Conservation (phyloP, 2,113 vertebrate genomes). For the Anarhynchus alexandrinus region DNA sequence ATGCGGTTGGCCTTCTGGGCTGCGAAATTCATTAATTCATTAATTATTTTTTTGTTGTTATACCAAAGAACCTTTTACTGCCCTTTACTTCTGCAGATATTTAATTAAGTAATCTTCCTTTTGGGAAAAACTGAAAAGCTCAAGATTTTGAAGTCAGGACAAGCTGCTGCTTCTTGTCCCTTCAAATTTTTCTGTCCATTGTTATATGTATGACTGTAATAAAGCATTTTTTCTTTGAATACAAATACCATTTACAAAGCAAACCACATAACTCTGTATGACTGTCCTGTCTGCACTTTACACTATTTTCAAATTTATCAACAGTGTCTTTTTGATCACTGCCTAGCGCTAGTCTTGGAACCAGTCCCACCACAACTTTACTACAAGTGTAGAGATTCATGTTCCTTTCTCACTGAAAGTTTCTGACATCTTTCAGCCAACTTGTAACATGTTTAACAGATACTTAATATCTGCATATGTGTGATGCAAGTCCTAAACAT, state of each 20-base stretch:
- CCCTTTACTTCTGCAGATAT: neutral
- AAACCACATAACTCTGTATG: neutral
- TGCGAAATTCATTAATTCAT: too few relatives aligned
- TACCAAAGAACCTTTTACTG: neutral
- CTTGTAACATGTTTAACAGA: neutral
- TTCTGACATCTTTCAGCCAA: neutral
- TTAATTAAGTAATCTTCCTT: neutral
- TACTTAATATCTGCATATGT: neutral
- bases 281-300: neutral
- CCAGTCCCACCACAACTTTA: neutral
- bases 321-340: neutral
- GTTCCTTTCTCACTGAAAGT: neutral
- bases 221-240: neutral
- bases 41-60: neutral
- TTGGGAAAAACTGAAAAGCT: neutral
- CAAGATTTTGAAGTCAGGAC: neutral
- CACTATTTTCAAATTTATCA: neutral
- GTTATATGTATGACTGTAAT: neutral
- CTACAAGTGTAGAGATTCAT: neutral
- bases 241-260: neutral
- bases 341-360: neutral
- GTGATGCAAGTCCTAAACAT: neutral
- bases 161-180: neutral
- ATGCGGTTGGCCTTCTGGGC: too few relatives aligned
- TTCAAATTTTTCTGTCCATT: neutral